A percentile compares a stretch with the other conserved stretches of the same genome.
These are phyloP conservation scores for Erynnis tages DNA, from an alignment of 2,888 invertebrate genomes.

Conservation along the genomic window DNA sequence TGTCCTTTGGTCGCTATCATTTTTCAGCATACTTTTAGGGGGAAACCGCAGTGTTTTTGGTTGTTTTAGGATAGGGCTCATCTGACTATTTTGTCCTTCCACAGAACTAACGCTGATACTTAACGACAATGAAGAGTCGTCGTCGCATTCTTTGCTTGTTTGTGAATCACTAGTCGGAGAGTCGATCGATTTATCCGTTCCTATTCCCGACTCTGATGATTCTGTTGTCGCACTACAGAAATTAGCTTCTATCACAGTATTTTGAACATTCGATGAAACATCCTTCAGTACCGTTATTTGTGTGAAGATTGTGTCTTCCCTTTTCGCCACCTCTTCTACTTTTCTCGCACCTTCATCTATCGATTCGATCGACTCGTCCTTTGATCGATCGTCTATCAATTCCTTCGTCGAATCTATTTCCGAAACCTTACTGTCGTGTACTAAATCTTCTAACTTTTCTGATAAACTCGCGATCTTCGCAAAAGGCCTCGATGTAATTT, in stretches of 20 bases:
- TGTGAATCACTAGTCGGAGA: slow-evolving; percentile 71
- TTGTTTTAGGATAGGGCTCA: slow-evolving; percentile 89
- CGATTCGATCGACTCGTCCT: slow-evolving; percentile 37
- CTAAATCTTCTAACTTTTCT: slow-evolving; percentile 56
- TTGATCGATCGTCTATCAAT: slow-evolving; percentile 38
- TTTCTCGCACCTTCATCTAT: slow-evolving; percentile 52
- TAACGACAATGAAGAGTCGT: slow-evolving; percentile 70
- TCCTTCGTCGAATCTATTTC: not conserved
- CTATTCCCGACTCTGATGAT: slow-evolving; percentile 72
- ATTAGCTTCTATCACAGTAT: slow-evolving; percentile 69
- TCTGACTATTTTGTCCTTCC: slow-evolving; percentile 69
- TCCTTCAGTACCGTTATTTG: slow-evolving; percentile 75
- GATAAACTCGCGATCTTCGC: slow-evolving; percentile 66
- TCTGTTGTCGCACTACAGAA: slow-evolving; percentile 67
- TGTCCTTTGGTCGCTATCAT: slow-evolving; percentile 55
- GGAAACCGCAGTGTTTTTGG: slow-evolving; percentile 92
- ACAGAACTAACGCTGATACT: slow-evolving; percentile 70
- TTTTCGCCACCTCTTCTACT: slow-evolving; percentile 62
- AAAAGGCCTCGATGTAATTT: slow-evolving; percentile 66
- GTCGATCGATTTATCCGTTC: slow-evolving; percentile 74
- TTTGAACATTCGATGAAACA: slow-evolving; percentile 71
- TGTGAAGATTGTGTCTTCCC: slow-evolving; percentile 71
- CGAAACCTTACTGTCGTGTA: slow-evolving; percentile 25
- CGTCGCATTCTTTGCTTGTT: slow-evolving; percentile 73
- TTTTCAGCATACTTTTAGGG: slow-evolving; percentile 72